Evolutionary conservation across 2,888 invertebrate species (phyloP), one percentile per base, ranked within the genome.

Genomic region (Ectobius pallidus): DNA sequence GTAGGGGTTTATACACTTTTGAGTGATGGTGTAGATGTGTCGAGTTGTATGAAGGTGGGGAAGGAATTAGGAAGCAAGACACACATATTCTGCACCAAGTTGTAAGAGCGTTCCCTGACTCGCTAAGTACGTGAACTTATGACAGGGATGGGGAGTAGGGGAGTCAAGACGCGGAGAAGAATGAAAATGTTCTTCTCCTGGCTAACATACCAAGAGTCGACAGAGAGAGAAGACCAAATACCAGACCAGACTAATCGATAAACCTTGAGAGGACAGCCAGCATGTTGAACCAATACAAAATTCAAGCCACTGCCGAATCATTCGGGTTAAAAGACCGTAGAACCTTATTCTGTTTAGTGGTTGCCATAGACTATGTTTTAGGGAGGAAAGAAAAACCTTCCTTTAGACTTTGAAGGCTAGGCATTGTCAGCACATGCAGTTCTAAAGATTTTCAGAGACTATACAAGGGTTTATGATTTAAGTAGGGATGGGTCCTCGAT

Each of bases 211-310:
- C 18, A 27, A 25, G 44, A 44, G 32, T 27, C 32, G 16, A 30
- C 25, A 2, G 27, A 44, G 39, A 25, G 49, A 18, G 27, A 6
- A n/a, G 52, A 25, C 9, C 49, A 34, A 55, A 25, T 18, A 65
- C 70, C 27, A 63, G 46, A 42, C 34, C 61, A 71, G 62, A 62
- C 68, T 71, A 67, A 73, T 73, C 73, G 73, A 73, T 73, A 69
- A 58, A 68, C 58, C 61, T 73, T 68, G 68, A 52, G 71, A 46
- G 34, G 55, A 44, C 65, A 25, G 65, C 22, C 16, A 65, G 6
- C 32, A 32, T 30, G 27, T n/a, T 32, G 27, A 7, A 30, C n/a
- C 30, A 58, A 32, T n/a, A 58, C 32, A 11, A 58, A 30, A 58
- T 2, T 4, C 25, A 34, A 34, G 11, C 11, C 34, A 34, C 34